Evolutionary conservation across 2,888 invertebrate species (phyloP).

Genomic region (Aquatica leii): DNA sequence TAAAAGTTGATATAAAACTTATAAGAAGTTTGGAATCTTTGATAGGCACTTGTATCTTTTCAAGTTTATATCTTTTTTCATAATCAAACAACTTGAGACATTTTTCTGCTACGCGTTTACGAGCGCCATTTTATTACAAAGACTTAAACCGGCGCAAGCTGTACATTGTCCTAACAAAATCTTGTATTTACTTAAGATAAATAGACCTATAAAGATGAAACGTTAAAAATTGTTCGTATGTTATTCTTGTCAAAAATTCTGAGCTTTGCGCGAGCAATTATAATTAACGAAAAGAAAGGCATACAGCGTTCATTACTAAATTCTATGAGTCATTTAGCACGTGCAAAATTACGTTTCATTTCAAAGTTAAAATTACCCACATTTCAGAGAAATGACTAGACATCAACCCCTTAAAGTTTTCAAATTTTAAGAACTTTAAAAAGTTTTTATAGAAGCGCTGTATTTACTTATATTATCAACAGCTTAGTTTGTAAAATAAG

Average conservation of each 20-base stretch:
- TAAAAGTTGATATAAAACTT: constrained; percentile 6
- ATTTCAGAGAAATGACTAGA: too few relatives aligned
- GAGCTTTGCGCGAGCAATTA: too few relatives aligned
- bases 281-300: too few relatives aligned
- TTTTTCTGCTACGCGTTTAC: constrained; percentile 18
- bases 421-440: too few relatives aligned
- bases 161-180: constrained; percentile 14
- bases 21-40: constrained; percentile 16
- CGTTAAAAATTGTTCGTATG: background rate
- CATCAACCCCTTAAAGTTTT: too few relatives aligned
- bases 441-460: too few relatives aligned
- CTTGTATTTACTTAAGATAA: constrained; percentile 17
- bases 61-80: constrained; percentile 11
- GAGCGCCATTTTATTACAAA: constrained; percentile 21
- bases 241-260: background rate
- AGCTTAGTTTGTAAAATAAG: too few relatives aligned
- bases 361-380: too few relatives aligned
- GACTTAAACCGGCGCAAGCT: constrained; percentile 18
- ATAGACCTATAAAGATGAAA: constrained; percentile 19
- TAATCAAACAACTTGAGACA: constrained; percentile 19
- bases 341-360: too few relatives aligned
- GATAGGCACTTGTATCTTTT: constrained; percentile 19
- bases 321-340: too few relatives aligned
- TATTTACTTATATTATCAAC: too few relatives aligned
- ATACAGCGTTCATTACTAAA: too few relatives aligned